Base-by-base conservation (phyloP, 1,140 invertebrate genomes). In the Aphis gossypii region DNA sequence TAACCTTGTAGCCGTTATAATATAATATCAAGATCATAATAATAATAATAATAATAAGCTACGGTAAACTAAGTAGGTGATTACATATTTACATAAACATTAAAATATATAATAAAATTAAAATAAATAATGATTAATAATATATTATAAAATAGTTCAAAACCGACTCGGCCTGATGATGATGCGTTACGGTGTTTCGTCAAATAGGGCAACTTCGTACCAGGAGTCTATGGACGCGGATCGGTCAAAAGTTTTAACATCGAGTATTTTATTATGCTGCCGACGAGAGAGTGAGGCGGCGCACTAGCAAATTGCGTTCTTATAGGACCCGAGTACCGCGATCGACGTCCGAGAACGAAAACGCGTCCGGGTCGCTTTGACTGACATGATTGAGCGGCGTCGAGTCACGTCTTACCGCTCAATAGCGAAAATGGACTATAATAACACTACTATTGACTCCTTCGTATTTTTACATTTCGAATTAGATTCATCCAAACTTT, bases 181-280 rank as follows among this genome's bases (percentile, higher is more conserved):
- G 48, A 54, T 41, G 48, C 87, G n/a, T 46, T 41, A 68, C 54
- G 14, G 90, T 21, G 90, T 92, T 92, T 92, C 90, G 46, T 92
- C 90, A 92, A 92, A 92, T 92, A 92, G 90, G 68, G 90, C 90
- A 92, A 83, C 44, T 11, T 0, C 2, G 44, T 51, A 92, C 44
- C 90, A 92, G 90, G 90, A 83, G 8, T 9, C 41, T 23, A 92
- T 92, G 30, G 14, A 76, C 0, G 30, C 30, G 11, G 2, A 44
- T 35, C 48, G 54, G 54, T 18, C n/a, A n/a, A 14, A 38, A 38
- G 2, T 21, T 35, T 35, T 6, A 41, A 44, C 7, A 41, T 25
- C 7, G 21, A 2, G 83, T n/a, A 76, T 76, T 76, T 76, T 76
- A 76, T 18, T 76, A 18, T 76, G 6, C 60, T 35, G 60, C 83